These are phyloP conservation scores for Falcunculus frontatus DNA, from an alignment of 2,113 vertebrate genomes.

Conservation along the genomic window DNA sequence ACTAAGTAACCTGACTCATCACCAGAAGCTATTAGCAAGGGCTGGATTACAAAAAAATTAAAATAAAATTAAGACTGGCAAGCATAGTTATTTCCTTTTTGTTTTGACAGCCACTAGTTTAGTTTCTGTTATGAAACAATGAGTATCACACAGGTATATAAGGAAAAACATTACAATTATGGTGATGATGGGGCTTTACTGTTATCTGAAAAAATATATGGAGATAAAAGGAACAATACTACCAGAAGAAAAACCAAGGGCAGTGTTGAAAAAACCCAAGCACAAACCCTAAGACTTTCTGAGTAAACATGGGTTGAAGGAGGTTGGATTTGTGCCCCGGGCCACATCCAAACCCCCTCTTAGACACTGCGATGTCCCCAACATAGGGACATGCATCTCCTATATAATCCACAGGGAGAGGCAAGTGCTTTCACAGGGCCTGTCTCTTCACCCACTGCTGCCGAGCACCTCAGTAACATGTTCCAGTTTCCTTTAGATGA, in stretches of 20 bases:
- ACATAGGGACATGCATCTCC: neutral
- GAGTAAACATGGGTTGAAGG: neutral
- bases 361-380: neutral
- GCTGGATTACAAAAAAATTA: neutral
- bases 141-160: neutral
- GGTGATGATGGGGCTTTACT: neutral
- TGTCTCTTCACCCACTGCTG: neutral
- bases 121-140: neutral
- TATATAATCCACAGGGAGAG: neutral
- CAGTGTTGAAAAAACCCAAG: neutral
- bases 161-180: neutral
- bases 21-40: neutral
- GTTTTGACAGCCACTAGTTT: neutral
- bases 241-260: neutral
- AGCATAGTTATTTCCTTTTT: neutral
- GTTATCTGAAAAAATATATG: neutral
- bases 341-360: neutral
- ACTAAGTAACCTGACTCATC: neutral
- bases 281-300: neutral
- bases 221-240: neutral
- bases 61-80: neutral
- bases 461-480: accelerated
- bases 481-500: neutral
- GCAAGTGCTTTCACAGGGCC: neutral
- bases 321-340: neutral